Conservation (phyloP, 2,113 vertebrate genomes). For the Amazona guildingii region DNA sequence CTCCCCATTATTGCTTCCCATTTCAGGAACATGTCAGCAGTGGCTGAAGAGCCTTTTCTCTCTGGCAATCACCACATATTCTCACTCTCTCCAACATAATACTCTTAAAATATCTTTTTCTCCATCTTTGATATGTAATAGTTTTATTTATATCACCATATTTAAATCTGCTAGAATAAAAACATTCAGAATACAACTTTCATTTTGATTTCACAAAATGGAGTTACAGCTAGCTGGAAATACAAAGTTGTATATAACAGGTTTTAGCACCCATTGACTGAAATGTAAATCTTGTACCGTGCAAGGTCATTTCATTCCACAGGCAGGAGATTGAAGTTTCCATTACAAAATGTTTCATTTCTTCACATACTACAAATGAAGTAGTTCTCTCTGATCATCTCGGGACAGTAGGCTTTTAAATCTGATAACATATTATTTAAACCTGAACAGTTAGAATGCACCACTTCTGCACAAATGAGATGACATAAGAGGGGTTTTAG, state of each 20-base stretch:
- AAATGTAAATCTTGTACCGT: conserved; percentile 33
- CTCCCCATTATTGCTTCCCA: neutral
- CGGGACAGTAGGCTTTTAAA: conserved; percentile 32
- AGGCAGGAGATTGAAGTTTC: conserved; percentile 48
- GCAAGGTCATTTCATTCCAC: conserved; percentile 49
- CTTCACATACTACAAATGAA: conserved; percentile 39
- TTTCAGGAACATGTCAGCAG: neutral
- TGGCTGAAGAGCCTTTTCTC: neutral
- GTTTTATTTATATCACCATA: neutral
- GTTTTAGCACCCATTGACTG: conserved; percentile 46
- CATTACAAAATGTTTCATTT: conserved; percentile 48
- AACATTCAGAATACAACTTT: neutral
- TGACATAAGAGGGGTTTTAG: neutral
- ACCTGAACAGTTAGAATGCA: neutral
- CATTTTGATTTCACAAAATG: conserved; percentile 9
- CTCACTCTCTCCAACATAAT: neutral
- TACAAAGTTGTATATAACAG: neutral
- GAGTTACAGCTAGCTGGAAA: conserved; percentile 8
- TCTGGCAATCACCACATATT: neutral
- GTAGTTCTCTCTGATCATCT: conserved; percentile 22
- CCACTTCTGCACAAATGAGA: neutral
- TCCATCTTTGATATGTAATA: neutral
- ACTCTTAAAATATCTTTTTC: neutral
- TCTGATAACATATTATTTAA: conserved; percentile 49
- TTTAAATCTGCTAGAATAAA: conserved; percentile 11